Percentiles rank a stretch among this genome's conserved stretches.
Conservation (phyloP, 2,113 vertebrate species). For the Urocynchramus pylzowi region DNA sequence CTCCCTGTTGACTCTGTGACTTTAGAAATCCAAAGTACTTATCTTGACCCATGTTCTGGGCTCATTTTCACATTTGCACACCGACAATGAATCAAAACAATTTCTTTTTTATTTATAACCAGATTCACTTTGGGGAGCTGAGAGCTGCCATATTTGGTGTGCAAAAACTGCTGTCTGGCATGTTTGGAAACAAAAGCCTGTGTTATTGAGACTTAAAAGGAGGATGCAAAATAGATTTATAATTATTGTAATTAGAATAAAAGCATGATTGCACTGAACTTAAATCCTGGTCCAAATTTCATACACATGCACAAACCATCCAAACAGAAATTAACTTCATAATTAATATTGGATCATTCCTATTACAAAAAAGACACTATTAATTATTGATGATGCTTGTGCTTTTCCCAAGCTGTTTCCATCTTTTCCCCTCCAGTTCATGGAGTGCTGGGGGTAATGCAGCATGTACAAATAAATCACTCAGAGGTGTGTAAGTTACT, state of each 20-base stretch:
- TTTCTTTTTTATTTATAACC: not conserved
- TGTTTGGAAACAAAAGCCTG: slow-evolving; percentile 31
- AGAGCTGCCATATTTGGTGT: slow-evolving; percentile 4
- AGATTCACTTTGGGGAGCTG: not conserved
- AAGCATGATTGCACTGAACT: not conserved
- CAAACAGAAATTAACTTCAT: slow-evolving; percentile 12
- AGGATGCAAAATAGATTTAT: not conserved
- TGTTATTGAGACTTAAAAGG: not conserved
- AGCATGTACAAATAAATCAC: not conserved
- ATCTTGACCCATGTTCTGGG: not conserved
- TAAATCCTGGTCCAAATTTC: slow-evolving; percentile 12
- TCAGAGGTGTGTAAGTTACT: not conserved
- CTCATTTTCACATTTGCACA: not conserved
- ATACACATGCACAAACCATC: not conserved
- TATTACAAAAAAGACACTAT: not conserved
- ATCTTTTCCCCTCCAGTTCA: not conserved
- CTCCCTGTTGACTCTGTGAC: not conserved
- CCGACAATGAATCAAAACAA: not conserved
- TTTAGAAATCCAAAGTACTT: not conserved
- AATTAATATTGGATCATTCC: not conserved
- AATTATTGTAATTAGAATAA: slow-evolving; percentile 29
- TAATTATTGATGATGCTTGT: slow-evolving; percentile 11
- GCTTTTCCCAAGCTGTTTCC: not conserved
- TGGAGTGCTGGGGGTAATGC: not conserved
- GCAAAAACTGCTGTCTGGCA: not conserved